phyloP scores from a whole-genome alignment of 2,888 invertebrate species.

The Scaptomyza tumidula region DNA sequence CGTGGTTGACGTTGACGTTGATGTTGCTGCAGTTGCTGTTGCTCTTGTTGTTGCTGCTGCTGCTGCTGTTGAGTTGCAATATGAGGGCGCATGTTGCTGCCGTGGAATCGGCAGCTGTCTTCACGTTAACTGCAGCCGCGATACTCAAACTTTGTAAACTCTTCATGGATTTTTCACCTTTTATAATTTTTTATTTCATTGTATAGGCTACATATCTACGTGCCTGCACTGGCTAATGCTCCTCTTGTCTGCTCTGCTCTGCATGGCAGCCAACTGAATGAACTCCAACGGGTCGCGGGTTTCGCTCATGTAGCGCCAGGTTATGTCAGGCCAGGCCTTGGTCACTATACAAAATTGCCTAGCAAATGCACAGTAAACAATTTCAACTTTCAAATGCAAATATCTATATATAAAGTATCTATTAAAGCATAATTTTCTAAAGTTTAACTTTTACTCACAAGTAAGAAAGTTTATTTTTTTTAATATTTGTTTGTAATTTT shows the following conservation, averaged over 20 bases:
- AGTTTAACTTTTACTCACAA: too few relatives aligned
- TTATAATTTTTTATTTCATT: slow-evolving; percentile 3
- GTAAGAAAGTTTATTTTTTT: too few relatives aligned
- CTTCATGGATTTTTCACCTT: slow-evolving; percentile 61
- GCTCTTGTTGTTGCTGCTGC: slow-evolving; percentile 9
- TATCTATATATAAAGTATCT: too few relatives aligned
- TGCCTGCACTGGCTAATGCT: slow-evolving; percentile 71
- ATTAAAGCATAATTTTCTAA: too few relatives aligned
- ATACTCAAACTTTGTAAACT: slow-evolving; percentile 54
- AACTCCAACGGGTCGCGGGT: slow-evolving; percentile 31
- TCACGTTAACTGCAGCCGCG: slow-evolving; percentile 63
- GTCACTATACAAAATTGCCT: slow-evolving; percentile 37
- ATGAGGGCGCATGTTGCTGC: slow-evolving; percentile 72
- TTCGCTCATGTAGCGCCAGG: slow-evolving; percentile 67
- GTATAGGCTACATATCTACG: slow-evolving; percentile 55
- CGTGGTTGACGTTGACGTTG: slow-evolving; percentile 75
- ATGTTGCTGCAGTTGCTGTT: slow-evolving; percentile 31
- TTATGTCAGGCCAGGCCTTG: slow-evolving; percentile 46
- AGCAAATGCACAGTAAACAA: slow-evolving; percentile 1
- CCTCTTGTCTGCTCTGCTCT: not conserved
- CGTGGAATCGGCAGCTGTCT: slow-evolving; percentile 63
- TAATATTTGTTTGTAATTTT: too few relatives aligned
- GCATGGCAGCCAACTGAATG: slow-evolving; percentile 45
- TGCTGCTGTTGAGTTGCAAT: slow-evolving; percentile 54
- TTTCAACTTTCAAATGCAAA: not conserved